Evolutionary conservation across 2,888 invertebrate species (phyloP).

Genomic region (Oscheius sp.): DNA sequence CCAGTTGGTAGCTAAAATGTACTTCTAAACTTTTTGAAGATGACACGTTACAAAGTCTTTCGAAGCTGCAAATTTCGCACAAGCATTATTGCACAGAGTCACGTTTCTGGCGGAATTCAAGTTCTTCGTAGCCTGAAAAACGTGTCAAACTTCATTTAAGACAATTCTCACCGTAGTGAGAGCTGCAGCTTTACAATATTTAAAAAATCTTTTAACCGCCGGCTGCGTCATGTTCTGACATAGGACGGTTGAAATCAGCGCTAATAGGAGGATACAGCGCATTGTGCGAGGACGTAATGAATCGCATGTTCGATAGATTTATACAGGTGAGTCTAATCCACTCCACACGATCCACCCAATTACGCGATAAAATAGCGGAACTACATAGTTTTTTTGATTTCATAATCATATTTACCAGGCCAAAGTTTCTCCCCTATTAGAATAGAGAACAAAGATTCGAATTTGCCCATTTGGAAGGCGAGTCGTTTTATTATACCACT

Average conservation of each 20-base stretch:
- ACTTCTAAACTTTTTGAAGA: neutral
- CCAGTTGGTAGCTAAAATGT: conserved; percentile 7
- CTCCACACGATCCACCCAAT: too few relatives aligned
- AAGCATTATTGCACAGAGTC: neutral
- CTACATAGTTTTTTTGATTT: too few relatives aligned
- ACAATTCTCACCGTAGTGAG: neutral
- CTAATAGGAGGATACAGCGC: neutral
- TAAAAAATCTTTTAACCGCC: conserved; percentile 13
- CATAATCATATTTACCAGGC: too few relatives aligned
- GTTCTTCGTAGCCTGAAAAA: conserved; percentile 3
- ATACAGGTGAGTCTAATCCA: too few relatives aligned
- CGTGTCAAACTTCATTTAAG: neutral
- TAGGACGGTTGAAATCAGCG: neutral
- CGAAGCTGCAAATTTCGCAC: conserved; percentile 2
- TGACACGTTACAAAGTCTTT: conserved; percentile 6
- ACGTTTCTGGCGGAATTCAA: conserved; percentile 12
- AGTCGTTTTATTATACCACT: too few relatives aligned
- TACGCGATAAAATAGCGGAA: too few relatives aligned
- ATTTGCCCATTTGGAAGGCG: too few relatives aligned
- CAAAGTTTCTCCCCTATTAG: too few relatives aligned
- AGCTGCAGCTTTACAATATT: neutral
- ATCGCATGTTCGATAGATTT: too few relatives aligned
- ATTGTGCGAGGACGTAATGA: neutral
- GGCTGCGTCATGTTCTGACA: conserved; percentile 1
- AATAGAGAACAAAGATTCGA: too few relatives aligned